Conservation (phyloP, 2,888 invertebrate genomes). For the Pseudococcus longispinus region DNA sequence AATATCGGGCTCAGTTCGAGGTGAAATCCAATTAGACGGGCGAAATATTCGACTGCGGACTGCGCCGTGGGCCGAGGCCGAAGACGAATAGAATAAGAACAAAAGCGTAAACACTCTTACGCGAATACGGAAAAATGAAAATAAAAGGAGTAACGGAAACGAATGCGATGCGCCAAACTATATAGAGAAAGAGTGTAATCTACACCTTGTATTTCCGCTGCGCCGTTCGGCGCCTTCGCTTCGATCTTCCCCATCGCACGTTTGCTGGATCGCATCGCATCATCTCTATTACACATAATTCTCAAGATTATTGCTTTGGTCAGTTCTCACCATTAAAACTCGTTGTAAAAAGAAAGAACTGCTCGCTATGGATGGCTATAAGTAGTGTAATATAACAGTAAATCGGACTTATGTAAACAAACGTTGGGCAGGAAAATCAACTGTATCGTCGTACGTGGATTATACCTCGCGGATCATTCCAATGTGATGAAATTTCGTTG, state of each 20-base stretch:
- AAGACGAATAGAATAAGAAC: background rate
- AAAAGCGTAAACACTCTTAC: slow-evolving; percentile 6
- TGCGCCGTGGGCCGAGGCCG: no score
- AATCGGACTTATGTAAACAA: slow-evolving; percentile 33
- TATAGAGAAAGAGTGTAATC: background rate
- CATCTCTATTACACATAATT: slow-evolving; percentile 27
- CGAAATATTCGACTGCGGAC: slow-evolving; percentile 8
- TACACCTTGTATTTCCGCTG: slow-evolving; percentile 35
- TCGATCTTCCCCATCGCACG: background rate
- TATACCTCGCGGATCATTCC: background rate
- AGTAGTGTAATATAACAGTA: slow-evolving; percentile 22
- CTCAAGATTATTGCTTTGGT: slow-evolving; percentile 43
- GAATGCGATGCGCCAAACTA: background rate
- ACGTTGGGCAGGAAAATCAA: background rate
- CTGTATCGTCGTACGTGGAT: background rate
- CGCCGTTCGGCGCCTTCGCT: background rate
- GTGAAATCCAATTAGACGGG: slow-evolving; percentile 26
- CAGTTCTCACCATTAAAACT: slow-evolving; percentile 41
- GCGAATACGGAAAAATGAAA: slow-evolving; percentile 41
- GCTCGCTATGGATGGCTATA: slow-evolving; percentile 12
- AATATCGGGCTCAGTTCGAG: background rate
- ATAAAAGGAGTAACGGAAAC: slow-evolving; percentile 39
- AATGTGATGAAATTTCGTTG: background rate
- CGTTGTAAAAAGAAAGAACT: background rate
- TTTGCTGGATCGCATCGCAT: background rate